phyloP scores from a whole-genome alignment of 2,888 invertebrate species.

The Caenorhabditis imperialis region DNA sequence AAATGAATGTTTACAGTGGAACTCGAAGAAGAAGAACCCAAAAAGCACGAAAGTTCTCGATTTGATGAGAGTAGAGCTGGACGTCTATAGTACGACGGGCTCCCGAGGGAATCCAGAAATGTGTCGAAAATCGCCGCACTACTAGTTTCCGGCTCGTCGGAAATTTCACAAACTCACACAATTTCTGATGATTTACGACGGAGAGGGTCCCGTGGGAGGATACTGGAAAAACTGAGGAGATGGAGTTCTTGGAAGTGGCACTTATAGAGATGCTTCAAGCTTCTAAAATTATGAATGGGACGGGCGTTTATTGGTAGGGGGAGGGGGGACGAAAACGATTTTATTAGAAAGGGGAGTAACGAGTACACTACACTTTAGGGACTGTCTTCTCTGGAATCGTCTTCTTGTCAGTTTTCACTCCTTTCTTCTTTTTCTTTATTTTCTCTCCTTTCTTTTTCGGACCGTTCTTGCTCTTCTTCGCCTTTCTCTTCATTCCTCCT shows the following conservation, averaged over 20 bases:
- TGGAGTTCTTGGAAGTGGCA: slow-evolving; percentile 6
- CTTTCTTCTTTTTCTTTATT: neutral
- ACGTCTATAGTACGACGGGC: no score
- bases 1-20: no score
- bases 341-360: slow-evolving; percentile 1
- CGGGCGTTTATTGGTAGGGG: no score
- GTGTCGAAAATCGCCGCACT: slow-evolving; percentile 17
- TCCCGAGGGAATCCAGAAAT: slow-evolving; percentile 13
- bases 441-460: neutral
- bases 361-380: neutral
- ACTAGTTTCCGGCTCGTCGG: slow-evolving; percentile 28
- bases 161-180: no score
- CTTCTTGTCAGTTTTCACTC: neutral
- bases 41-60: no score
- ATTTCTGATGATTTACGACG: slow-evolving; percentile 44
- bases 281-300: no score
- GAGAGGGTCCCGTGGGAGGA: slow-evolving; percentile 14
- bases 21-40: no score
- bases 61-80: no score
- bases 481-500: no score
- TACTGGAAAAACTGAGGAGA: slow-evolving; percentile 8
- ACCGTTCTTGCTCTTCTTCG: neutral
- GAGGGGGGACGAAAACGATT: no score
- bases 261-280: neutral
- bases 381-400: neutral